Evolutionary conservation across 2,113 vertebrate genomes (phyloP).

Genomic region (Hucho hucho): DNA sequence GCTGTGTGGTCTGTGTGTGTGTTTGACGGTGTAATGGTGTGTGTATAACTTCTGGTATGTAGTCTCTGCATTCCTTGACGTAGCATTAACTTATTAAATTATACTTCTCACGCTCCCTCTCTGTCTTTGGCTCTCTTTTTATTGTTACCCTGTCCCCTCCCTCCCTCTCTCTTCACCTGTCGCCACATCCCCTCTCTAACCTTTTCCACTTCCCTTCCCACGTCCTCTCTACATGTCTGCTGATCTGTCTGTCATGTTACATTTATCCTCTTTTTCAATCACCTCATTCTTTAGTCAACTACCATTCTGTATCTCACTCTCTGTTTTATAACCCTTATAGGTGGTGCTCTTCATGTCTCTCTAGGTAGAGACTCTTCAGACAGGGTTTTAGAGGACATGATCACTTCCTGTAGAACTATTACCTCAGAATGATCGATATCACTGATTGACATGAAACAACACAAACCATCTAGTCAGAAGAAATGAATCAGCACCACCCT

Average conservation of each 20-base stretch:
- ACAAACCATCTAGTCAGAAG: conserved; percentile 8
- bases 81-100: not conserved
- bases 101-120: not conserved
- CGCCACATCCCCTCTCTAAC: not conserved
- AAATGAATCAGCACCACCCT: conserved; percentile 23
- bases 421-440: conserved; percentile 7
- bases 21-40: not conserved
- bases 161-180: not conserved
- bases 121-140: not conserved
- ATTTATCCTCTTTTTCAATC: not conserved
- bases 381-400: not conserved
- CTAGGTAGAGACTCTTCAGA: not conserved
- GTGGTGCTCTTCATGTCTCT: not conserved
- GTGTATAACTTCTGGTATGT: conserved; percentile 25
- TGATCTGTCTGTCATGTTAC: not conserved
- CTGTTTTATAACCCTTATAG: not conserved
- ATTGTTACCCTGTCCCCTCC: not conserved
- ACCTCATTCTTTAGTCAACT: not conserved
- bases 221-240: not conserved
- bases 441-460: conserved; percentile 24
- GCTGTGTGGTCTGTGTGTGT: not conserved
- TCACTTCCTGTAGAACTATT: conserved; percentile 9
- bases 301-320: not conserved
- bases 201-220: not conserved
- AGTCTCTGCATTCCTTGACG: conserved; percentile 46